Base-by-base conservation (phyloP, 2,113 vertebrate genomes). In the Craseonycteris thonglongyai region DNA sequence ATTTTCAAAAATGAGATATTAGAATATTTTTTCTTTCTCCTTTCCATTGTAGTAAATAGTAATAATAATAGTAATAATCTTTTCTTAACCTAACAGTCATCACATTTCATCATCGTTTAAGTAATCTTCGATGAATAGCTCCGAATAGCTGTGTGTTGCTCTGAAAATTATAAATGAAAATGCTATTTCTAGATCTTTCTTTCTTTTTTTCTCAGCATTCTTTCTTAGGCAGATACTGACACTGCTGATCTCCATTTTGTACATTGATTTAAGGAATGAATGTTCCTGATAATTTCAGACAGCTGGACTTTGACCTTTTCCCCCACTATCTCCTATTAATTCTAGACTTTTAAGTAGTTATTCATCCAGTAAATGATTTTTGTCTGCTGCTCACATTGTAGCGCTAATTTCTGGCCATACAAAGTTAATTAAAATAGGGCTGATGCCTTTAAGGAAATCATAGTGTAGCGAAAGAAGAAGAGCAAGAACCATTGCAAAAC, bases 1-100 rank as follows among this genome's bases (percentile, higher is more conserved):
- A 81, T 87, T 69, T 96, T 84, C n/a, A 90, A 74, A 42, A 85
- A 42, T 59, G 14, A 24, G 26, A 72, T 81, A 51, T 85, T 96
- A 75, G 28, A 93, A 78, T 35, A 40, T 56, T 71, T 90, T 82
- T 88, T 4, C 9, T 51, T 83, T 75, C 33, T 85, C 69, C 21
- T 84, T 94, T 85, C 68, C 13, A 6, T 54, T 74, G 7, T 71
- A 93, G 54, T 88, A 88, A 49, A 75, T 83, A 61, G 61, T 51
- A 33, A 61, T 58, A 11, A 45, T 56, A 47, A 61, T 38, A 51
- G 10, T 42, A 84, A 78, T 42, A 35, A 61, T 3, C 7, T 40
- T 56, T 65, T 83, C 74, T 79, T 12, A 80, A 86, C 33, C 18
- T 61, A 69, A 81, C 72, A 2, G 28, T 78, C 38, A 24, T 51